Percentiles rank a stretch among this genome's conserved stretches.
Evolutionary conservation across 2,888 invertebrate species (phyloP).

Genomic region (Dynastes grantii): DNA sequence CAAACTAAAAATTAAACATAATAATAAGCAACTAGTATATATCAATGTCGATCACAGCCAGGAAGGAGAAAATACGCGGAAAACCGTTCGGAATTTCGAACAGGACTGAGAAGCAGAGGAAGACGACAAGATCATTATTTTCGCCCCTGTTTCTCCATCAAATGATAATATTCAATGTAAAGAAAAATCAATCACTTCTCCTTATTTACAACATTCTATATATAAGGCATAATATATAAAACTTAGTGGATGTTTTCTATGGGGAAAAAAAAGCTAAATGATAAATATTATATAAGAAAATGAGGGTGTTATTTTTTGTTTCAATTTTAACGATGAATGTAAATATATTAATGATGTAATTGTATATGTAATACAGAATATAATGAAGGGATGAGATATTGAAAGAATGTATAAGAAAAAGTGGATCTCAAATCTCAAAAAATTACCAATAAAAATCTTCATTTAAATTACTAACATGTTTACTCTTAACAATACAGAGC

Average conservation of each 20-base stretch:
- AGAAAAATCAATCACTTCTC: conserved; percentile 37
- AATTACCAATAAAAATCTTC: too few relatives aligned
- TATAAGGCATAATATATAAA: conserved; percentile 17
- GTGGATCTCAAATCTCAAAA: neutral
- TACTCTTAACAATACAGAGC: too few relatives aligned
- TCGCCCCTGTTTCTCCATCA: conserved; percentile 10
- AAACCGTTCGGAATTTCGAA: neutral
- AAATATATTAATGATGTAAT: conserved; percentile 38
- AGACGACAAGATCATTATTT: neutral
- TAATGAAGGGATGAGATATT: neutral
- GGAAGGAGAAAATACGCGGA: neutral
- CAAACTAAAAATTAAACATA: conserved; percentile 22
- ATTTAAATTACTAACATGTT: too few relatives aligned
- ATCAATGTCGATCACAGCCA: neutral
- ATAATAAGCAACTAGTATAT: conserved; percentile 15
- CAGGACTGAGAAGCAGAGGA: conserved; percentile 5
- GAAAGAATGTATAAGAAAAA: conserved; percentile 28
- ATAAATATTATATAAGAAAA: conserved; percentile 27
- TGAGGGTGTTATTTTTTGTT: conserved; percentile 18
- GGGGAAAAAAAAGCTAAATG: neutral
- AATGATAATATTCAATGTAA: neutral
- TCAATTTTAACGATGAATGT: conserved; percentile 10
- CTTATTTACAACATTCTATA: conserved; percentile 23
- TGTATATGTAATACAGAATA: conserved; percentile 16
- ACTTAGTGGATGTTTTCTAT: conserved; percentile 37